Conservation (phyloP, 2,113 vertebrate genomes). For the Zootoca vivipara region DNA sequence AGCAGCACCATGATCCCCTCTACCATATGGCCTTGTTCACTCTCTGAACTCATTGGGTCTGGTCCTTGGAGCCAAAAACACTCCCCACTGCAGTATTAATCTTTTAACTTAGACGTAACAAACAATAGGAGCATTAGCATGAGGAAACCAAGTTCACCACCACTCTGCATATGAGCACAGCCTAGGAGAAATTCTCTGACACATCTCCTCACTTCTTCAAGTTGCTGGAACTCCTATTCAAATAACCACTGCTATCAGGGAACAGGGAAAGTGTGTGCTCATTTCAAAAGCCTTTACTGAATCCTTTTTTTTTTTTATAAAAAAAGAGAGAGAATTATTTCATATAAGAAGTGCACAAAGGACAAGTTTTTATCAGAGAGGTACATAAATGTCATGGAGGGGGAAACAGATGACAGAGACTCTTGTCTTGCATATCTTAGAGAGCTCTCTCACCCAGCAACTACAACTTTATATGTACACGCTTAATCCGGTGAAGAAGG, state of each 20-base stretch:
- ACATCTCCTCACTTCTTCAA: neutral
- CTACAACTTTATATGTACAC: neutral
- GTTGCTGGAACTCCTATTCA: neutral
- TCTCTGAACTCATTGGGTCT: too few species aligned
- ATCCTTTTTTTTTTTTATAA: neutral
- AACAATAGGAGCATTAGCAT: neutral
- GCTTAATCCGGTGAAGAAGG: slow-evolving; percentile 3
- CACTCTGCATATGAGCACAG: neutral
- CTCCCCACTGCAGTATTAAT: too few species aligned
- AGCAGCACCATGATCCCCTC: neutral
- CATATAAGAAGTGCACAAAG: neutral
- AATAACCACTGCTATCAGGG: neutral
- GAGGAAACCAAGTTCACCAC: neutral
- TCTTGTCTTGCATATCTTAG: neutral
- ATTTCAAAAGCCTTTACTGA: neutral
- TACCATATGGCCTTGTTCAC: too few species aligned
- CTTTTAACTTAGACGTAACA: neutral
- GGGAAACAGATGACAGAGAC: neutral
- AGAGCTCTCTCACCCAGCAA: neutral
- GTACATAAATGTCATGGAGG: neutral
- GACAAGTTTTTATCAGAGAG: fast-evolving
- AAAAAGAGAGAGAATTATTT: neutral
- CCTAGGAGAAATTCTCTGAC: too few species aligned
- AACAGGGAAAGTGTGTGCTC: neutral
- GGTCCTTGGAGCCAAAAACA: too few species aligned